A percentile compares a stretch with the other conserved stretches of the same genome.
These are phyloP conservation scores for Mesorhabditis spiculigera DNA, from an alignment of 2,888 invertebrate species.

Conservation along the genomic window DNA sequence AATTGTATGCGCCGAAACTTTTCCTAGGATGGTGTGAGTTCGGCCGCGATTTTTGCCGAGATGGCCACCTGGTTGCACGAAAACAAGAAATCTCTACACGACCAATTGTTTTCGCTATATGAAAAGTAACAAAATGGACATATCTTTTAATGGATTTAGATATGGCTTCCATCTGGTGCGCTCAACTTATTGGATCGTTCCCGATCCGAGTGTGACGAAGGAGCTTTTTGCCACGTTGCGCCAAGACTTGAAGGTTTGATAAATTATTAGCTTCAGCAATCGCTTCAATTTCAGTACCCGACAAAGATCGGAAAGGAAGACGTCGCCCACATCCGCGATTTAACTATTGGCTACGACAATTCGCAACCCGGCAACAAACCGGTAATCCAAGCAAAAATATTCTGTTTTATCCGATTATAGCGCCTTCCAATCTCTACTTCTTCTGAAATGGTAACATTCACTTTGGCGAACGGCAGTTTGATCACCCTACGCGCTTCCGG, in stretches of 20 bases:
- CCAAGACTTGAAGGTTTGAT: constrained; percentile 30
- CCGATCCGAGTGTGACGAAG: constrained; percentile 45
- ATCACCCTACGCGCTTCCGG: constrained; percentile 90
- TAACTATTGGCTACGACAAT: constrained; percentile 82
- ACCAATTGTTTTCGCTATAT: constrained; percentile 74
- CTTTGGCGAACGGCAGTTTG: constrained; percentile 76
- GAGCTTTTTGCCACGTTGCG: constrained; percentile 46
- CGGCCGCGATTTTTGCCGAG: constrained; percentile 77
- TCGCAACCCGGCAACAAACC: constrained; percentile 72
- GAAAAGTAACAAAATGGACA: constrained; percentile 62
- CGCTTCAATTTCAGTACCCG: constrained; percentile 62
- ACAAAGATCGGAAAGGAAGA: constrained; percentile 60
- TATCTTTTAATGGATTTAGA: constrained; percentile 57
- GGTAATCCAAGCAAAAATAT: constrained; percentile 51
- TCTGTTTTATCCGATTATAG: constrained; percentile 46
- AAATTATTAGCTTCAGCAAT: neutral
- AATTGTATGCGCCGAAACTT: neutral
- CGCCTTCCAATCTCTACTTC: constrained; percentile 62
- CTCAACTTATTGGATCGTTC: constrained; percentile 75
- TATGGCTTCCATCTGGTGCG: constrained; percentile 85
- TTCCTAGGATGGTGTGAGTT: constrained; percentile 79
- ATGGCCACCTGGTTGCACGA: constrained; percentile 70
- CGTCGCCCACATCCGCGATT: constrained; percentile 76
- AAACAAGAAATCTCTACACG: constrained; percentile 59
- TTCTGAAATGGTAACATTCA: constrained; percentile 89